phyloP scores from a whole-genome alignment of 2,113 vertebrate species.

The Machaerirhynchus nigripectus region DNA sequence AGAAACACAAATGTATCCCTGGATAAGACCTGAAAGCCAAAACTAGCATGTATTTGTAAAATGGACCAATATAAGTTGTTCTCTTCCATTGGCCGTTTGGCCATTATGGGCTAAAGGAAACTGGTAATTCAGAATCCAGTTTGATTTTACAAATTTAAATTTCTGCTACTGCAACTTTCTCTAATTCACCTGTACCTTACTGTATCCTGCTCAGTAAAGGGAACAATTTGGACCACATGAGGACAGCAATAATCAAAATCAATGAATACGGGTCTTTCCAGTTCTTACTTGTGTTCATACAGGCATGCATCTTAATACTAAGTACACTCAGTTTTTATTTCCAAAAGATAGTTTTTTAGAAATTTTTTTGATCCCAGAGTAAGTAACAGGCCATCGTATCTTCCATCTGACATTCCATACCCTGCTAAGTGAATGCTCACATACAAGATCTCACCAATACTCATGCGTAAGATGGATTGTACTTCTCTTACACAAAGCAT shows the following conservation, averaged over 20 bases:
- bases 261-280: neutral
- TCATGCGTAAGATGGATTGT: neutral
- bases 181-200: neutral
- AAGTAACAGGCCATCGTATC: neutral
- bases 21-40: neutral
- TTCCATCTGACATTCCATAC: neutral
- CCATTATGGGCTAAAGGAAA: neutral
- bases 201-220: neutral
- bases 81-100: neutral
- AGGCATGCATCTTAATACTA: neutral
- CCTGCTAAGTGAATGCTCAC: neutral
- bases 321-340: neutral
- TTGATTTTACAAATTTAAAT: neutral
- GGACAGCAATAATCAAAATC: neutral
- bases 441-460: neutral
- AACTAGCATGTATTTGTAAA: neutral
- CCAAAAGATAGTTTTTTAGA: neutral
- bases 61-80: neutral
- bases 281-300: neutral
- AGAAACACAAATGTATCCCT: neutral
- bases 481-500: neutral
- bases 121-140: neutral
- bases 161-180: neutral
- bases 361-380: neutral
- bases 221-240: neutral